phyloP scores from a whole-genome alignment of 2,113 vertebrate genomes.

The Dunckerocampus dactyliophorus region DNA sequence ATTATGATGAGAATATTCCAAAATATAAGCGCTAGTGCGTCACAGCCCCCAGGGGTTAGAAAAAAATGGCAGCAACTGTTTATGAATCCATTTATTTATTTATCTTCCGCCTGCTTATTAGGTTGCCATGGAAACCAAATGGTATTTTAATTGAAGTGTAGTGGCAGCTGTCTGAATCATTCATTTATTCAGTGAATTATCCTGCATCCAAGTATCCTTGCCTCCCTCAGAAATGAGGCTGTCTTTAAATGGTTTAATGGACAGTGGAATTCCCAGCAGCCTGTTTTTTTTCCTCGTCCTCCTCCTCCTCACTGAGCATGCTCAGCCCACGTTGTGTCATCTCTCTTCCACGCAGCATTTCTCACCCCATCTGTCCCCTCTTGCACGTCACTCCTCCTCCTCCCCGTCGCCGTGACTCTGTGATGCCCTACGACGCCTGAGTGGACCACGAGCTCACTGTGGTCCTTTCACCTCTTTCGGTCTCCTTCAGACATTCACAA shows the following conservation, averaged over 20 bases:
- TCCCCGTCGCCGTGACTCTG: constrained; percentile 11
- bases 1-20: background rate
- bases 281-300: constrained; percentile 12
- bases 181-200: constrained; percentile 78
- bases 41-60: constrained; percentile 47
- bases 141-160: constrained; percentile 76
- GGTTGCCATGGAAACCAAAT: constrained; percentile 79
- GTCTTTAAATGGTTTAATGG: constrained; percentile 71
- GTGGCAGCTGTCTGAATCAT: constrained; percentile 79
- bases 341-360: constrained; percentile 60
- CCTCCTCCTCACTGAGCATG: constrained; percentile 57
- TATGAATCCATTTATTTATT: constrained; percentile 85
- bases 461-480: constrained; percentile 3
- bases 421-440: constrained; percentile 1
- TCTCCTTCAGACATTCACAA: constrained; percentile 24
- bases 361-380: constrained; percentile 61
- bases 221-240: constrained; percentile 60
- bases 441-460: background rate
- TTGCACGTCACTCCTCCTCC: constrained; percentile 37
- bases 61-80: constrained; percentile 68
- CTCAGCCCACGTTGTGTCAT: constrained; percentile 57
- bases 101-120: constrained; percentile 77
- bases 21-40: constrained; percentile 47
- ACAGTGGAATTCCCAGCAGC: constrained; percentile 64
- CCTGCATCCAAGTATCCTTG: constrained; percentile 62